phyloP scores from a whole-genome alignment of 2,797 vertebrate species.

The Oreonectes daqikongensis region DNA sequence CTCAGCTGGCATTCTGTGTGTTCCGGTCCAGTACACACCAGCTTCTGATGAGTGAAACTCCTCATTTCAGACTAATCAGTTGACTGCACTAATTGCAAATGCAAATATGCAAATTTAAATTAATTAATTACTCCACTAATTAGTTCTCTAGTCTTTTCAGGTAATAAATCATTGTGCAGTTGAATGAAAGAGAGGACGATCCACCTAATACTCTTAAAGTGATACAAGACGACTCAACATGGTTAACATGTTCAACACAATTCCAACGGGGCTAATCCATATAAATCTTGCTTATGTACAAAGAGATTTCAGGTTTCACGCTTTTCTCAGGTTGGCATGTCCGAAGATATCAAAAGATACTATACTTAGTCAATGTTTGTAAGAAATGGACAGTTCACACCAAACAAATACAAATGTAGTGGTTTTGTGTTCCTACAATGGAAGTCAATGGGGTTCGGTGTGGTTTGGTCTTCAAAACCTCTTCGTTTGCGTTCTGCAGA shows the following conservation, averaged over 20 bases:
- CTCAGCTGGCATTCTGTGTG: conserved; percentile 84
- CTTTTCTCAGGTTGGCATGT: too few relatives aligned
- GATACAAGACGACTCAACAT: conserved; percentile 57
- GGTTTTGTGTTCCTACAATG: too few relatives aligned
- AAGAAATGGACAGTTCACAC: too few relatives aligned
- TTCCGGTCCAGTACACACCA: conserved; percentile 88
- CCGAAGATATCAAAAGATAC: too few relatives aligned
- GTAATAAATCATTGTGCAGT: conserved; percentile 99
- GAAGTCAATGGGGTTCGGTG: too few relatives aligned
- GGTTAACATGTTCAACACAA: neutral
- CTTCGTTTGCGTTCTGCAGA: too few relatives aligned
- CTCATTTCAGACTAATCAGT: conserved; percentile 99
- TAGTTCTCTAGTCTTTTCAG: conserved; percentile 99
- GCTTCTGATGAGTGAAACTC: conserved; percentile 99
- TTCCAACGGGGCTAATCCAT: too few relatives aligned
- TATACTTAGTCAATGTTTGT: too few relatives aligned
- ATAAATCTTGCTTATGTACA: too few relatives aligned
- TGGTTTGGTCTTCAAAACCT: too few relatives aligned
- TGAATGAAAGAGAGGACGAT: conserved; percentile 81
- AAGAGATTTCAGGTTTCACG: too few relatives aligned
- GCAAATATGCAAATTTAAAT: conserved; percentile 99
- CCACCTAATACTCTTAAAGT: conserved; percentile 83
- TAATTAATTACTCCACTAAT: conserved; percentile 99
- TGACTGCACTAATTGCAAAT: conserved; percentile 99
- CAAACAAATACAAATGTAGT: too few relatives aligned